Conservation (phyloP, 2,797 vertebrate genomes). For the Delichon dasypus region DNA sequence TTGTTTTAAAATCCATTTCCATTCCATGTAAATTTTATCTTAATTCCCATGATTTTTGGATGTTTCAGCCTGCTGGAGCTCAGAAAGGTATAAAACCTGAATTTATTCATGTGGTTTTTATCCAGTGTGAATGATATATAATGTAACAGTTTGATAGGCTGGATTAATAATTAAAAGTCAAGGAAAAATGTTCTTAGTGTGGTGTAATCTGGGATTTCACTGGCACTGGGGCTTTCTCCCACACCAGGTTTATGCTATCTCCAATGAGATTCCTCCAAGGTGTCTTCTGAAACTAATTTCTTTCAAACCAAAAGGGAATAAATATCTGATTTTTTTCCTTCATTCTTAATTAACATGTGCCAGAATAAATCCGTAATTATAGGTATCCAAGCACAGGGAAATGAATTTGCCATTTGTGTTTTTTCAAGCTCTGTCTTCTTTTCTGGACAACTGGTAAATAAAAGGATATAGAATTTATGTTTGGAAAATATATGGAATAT, state of each 20-base stretch:
- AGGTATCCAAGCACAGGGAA: neutral
- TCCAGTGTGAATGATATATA: neutral
- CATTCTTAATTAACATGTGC: neutral
- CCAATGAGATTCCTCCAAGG: neutral
- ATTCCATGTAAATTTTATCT: neutral
- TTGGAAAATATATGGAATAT: neutral
- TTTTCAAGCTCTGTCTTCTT: neutral
- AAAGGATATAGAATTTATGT: neutral
- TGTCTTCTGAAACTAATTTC: neutral
- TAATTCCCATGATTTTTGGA: rapidly evolving
- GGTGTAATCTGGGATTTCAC: neutral
- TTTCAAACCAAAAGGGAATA: neutral
- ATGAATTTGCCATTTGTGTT: rapidly evolving
- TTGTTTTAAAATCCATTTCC: neutral
- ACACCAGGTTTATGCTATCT: rapidly evolving
- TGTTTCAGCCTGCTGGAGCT: neutral
- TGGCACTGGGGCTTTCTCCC: neutral
- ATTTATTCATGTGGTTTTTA: neutral
- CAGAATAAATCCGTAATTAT: neutral
- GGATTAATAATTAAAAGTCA: neutral
- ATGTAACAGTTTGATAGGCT: neutral
- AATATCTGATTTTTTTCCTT: neutral
- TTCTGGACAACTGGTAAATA: neutral
- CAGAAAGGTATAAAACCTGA: neutral
- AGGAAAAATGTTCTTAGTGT: neutral